Evolutionary conservation across 2,113 vertebrate species (phyloP), one percentile per base, ranked within the genome.

Genomic region (Gobius niger): DNA sequence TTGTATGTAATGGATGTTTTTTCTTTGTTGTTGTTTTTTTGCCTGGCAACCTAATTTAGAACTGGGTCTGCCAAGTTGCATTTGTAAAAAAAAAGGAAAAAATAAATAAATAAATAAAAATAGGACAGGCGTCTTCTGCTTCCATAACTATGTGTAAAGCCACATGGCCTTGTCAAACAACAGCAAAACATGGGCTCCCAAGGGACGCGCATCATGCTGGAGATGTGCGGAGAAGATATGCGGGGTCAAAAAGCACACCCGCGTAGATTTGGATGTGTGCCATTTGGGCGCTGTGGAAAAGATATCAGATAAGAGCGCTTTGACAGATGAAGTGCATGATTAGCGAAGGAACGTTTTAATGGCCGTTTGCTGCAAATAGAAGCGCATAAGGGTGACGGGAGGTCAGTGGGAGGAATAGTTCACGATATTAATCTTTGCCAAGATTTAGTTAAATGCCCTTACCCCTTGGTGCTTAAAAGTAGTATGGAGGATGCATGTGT

Each of bases 81-180:
- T 49, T 56, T 63, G 24, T 34, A 34, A 34, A 34, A 34, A 34
- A 34, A n/a, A n/a, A n/a, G n/a, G n/a, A n/a, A n/a, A 34, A 34
- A 34, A 34, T 24, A 34, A 34, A 34, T 3, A 24, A 24, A 3
- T 3, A 24, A 24, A 24, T 15, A 24, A 50, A 57, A 65, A 64
- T 65, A 19, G 65, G 13, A 53, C 42, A 52, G 49, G 44, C 18
- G 47, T 56, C 47, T 56, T 44, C 10, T 68, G 41, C 42, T 50
- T 67, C 12, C 47, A 60, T 19, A 57, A 49, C 16, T 41, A 60
- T 44, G 40, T 40, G 44, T 50, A 12, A 44, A 51, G 52, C 54
- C 15, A 16, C 41, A 34, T 34, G 42, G 62, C 78, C 76, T 73
- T 84, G 63, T 71, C 54, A 70, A 14, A 41, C 54, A 78, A 54